phyloP scores from a whole-genome alignment of 2,113 vertebrate genomes.

The Oreochromis spilurus region DNA sequence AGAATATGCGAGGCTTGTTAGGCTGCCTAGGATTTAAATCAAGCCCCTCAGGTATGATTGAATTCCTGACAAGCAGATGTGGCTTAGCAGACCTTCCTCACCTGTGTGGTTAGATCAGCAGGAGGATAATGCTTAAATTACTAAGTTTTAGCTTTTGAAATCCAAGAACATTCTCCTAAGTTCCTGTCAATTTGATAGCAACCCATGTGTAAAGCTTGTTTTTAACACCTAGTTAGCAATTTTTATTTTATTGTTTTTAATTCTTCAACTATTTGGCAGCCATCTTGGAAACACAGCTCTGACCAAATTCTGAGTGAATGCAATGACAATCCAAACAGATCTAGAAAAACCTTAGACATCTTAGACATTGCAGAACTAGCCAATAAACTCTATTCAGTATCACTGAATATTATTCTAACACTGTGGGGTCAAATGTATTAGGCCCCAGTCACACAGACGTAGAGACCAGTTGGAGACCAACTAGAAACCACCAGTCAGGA shows the following conservation, averaged over 20 bases:
- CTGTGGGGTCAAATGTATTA: background rate
- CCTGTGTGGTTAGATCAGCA: background rate
- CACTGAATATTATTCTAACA: background rate
- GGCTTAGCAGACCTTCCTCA: background rate
- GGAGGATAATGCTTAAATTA: background rate
- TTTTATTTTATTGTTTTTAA: background rate
- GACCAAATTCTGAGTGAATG: background rate
- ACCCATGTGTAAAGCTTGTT: background rate
- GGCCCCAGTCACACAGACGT: background rate
- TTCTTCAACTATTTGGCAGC: background rate
- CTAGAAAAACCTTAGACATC: background rate
- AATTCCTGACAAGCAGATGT: background rate
- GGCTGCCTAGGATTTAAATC: background rate
- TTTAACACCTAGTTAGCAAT: background rate
- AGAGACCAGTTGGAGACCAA: background rate
- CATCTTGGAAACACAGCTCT: background rate
- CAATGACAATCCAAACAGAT: background rate
- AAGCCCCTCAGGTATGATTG: background rate
- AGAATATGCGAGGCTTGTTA: background rate
- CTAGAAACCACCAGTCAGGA: background rate
- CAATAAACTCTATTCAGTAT: background rate
- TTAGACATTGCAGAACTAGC: background rate
- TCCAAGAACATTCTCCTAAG: background rate
- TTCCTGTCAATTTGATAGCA: background rate
- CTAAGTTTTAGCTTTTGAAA: background rate